These are phyloP conservation scores for Gallinago media DNA, from an alignment of 2,113 vertebrate species.

Conservation along the genomic window DNA sequence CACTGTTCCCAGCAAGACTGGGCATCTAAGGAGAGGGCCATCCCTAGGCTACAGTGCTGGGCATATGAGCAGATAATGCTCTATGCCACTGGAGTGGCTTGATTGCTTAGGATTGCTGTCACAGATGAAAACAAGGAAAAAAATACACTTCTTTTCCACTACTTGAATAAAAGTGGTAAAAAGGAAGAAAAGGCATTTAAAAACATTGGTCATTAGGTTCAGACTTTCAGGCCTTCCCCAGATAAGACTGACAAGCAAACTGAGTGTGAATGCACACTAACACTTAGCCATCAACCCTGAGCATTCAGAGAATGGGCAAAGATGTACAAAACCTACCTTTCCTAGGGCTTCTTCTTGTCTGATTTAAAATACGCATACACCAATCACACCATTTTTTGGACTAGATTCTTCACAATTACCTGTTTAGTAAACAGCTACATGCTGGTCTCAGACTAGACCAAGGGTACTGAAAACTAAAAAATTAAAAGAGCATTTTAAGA, in stretches of 20 bases:
- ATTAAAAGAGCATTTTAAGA: slow-evolving; percentile 26
- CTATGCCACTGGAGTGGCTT: background rate
- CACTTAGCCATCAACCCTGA: background rate
- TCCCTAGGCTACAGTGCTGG: background rate
- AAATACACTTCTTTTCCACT: fast-evolving
- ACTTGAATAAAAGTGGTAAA: background rate
- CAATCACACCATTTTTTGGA: background rate
- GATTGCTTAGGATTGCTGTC: background rate
- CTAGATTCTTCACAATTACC: background rate
- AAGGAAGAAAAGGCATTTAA: background rate
- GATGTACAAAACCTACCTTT: background rate
- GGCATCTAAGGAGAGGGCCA: background rate
- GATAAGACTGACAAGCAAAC: background rate
- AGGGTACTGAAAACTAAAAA: background rate
- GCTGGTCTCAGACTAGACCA: background rate
- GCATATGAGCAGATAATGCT: background rate
- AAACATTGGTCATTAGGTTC: background rate
- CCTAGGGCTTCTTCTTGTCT: background rate
- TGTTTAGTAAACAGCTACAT: background rate
- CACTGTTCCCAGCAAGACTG: background rate
- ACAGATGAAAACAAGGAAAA: background rate
- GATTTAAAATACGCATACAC: background rate
- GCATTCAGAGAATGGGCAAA: background rate
- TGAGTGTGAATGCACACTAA: background rate
- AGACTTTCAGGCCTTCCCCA: background rate